Conservation (phyloP, 1,140 invertebrate species). For the Cephus cinctus region DNA sequence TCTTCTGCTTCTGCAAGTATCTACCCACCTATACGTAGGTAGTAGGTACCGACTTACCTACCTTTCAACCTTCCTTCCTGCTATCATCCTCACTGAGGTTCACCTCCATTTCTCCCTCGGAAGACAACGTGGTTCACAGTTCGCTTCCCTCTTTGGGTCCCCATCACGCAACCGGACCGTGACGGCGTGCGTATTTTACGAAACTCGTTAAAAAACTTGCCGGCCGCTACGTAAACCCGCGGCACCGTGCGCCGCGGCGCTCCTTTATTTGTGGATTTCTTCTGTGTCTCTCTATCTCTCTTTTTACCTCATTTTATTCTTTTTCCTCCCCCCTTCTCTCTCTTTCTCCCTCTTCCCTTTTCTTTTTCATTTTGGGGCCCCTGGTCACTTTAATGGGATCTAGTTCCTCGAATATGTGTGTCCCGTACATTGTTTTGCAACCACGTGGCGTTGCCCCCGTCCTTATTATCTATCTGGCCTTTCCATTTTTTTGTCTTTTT, state of each 20-base stretch:
- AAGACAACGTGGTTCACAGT: too few species aligned
- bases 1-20: too few species aligned
- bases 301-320: too few species aligned
- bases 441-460: neutral
- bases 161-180: neutral
- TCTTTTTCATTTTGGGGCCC: neutral
- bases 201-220: slow-evolving; percentile 4
- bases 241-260: neutral
- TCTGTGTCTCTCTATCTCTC: too few species aligned
- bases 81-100: too few species aligned
- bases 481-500: neutral
- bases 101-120: too few species aligned
- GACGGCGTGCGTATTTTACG: slow-evolving; percentile 10
- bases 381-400: slow-evolving; percentile 7
- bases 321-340: neutral
- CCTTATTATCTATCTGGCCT: neutral
- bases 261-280: too few species aligned
- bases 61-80: too few species aligned
- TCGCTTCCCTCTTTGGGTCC: neutral
- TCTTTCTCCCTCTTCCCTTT: too few species aligned
- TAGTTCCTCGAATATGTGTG: slow-evolving; percentile 8
- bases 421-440: neutral
- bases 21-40: too few species aligned
- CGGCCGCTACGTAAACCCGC: slow-evolving; percentile 2
- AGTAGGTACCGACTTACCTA: too few species aligned